Evolutionary conservation across 1,140 invertebrate genomes (phyloP), one percentile per base, ranked within the genome.

Genomic region (Drosophila nikananu): DNA sequence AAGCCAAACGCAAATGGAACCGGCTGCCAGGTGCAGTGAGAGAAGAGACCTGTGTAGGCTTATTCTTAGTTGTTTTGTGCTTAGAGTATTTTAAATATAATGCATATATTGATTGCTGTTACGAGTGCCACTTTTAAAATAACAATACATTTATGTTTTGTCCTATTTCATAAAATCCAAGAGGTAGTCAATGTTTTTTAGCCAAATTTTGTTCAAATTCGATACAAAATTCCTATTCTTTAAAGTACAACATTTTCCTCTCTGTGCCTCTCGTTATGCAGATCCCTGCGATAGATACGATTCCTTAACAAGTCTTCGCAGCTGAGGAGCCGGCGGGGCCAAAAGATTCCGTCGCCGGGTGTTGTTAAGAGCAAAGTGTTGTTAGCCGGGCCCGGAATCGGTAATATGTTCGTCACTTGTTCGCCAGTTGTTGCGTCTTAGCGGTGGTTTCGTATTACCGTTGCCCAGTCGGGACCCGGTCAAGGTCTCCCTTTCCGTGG

Each of bases 341-440:
- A 51, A 46, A 67, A 81, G 54, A 57, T 41, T 37, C 65, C 61
- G 64, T 64, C 46, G 48, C 59, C 41, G 60, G 58, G 58, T 49
- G 75, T 84, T 86, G 86, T 84, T 87, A 87, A 87, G 84, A 87
- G 84, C 84, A 87, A 84, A 87, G 71, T 87, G 84, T 89, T 87
- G 84, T 87, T 84, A 87, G 74, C 83, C 35, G 42, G 27, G n/a
- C 49, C 71, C 44, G 41, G 51, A 73, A 49, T 41, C 70, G 57
- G 67, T 74, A 75, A 80, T 84, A 52, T 55, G 58, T 63, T 80
- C 61, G 59, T 48, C 74, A 59, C 80, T 68, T 81, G 60, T 83
- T 75, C 61, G 46, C 46, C 58, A 73, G 52, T 72, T 73, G 44
- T 73, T 81, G 62, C 52, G 49, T 77, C 51, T 81, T 87, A 89